Evolutionary conservation across 2,113 vertebrate species (phyloP), one percentile per base, ranked within the genome.

Genomic region (Lagopus muta): DNA sequence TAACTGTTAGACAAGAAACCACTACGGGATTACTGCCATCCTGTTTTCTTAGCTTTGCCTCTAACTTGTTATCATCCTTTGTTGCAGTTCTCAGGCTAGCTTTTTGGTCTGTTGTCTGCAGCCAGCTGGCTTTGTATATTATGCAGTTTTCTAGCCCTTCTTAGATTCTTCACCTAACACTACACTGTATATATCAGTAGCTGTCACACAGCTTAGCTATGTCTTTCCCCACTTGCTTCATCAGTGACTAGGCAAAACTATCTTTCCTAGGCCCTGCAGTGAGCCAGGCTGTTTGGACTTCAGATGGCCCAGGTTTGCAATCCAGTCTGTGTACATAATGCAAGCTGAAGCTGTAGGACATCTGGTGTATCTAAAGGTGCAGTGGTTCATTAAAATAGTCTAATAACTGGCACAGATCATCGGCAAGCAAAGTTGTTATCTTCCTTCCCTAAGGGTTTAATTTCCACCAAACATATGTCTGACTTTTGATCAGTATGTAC

Each of bases 321-420:
- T 55, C 82, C 72, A 93, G 52, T 42, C 50, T 71, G 32, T 18
- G 43, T 38, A 55, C 48, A 25, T 71, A 27, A 71, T 38, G 48
- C 4, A 3, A 27, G 67, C 19, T 52, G 25, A 50, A 52, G 17
- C 32, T 52, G 17, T 38, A 52, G 34, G 67, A 28, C 19, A n/a
- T 88, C 61, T 0, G 0, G 7, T 42, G 2, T 60, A 28, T 80
- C 60, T 83, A 47, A 86, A 80, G 32, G 64, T 82, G 40, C 55
- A 82, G 61, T 36, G 24, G 54, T 52, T 88, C 61, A n/a, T 86
- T 81, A 86, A 91, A 91, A 60, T 45, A 77, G 32, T 90, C 95
- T 93, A 81, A 52, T 64, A 77, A 77, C 36, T 50, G 34, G 13
- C 72, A 60, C 55, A 64, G 64, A 47, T 36, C 72, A 52, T 76